phyloP scores from a whole-genome alignment of 2,113 vertebrate genomes.

The Gavialis gangeticus region DNA sequence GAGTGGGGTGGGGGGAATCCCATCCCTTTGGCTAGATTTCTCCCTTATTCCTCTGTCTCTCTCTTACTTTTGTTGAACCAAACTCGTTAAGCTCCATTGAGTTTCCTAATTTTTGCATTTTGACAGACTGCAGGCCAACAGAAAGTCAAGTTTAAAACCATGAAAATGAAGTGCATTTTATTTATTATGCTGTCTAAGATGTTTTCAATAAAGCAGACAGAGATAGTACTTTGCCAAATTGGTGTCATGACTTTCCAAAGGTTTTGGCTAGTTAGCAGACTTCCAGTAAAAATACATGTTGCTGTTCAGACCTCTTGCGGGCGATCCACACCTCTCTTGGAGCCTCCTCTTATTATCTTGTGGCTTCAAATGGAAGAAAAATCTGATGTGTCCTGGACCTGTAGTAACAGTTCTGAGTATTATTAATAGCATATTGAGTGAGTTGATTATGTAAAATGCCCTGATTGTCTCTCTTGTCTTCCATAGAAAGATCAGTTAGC shows the following conservation, averaged over 20 bases:
- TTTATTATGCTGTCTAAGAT: slow-evolving; percentile 75
- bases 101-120: slow-evolving; percentile 52
- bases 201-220: slow-evolving; percentile 80
- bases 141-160: slow-evolving; percentile 63
- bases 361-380: slow-evolving; percentile 75
- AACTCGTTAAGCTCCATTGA: slow-evolving; percentile 28
- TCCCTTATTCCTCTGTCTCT: neutral
- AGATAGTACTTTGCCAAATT: slow-evolving; percentile 73
- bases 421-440: slow-evolving; percentile 47
- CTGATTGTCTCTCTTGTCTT: neutral
- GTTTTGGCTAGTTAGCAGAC: slow-evolving; percentile 73
- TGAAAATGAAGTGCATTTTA: slow-evolving; percentile 68
- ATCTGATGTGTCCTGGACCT: slow-evolving; percentile 63
- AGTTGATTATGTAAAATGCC: neutral
- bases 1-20: slow-evolving; percentile 41
- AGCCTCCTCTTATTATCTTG: slow-evolving; percentile 74
- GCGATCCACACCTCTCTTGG: slow-evolving; percentile 76
- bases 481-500: neutral
- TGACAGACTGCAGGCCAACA: slow-evolving; percentile 60
- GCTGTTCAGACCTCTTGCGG: slow-evolving; percentile 77
- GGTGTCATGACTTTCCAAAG: slow-evolving; percentile 77
- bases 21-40: neutral
- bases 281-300: slow-evolving; percentile 81
- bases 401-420: slow-evolving; percentile 28
- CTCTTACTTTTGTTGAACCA: slow-evolving; percentile 54